Evolutionary conservation across 2,888 invertebrate species (phyloP).

Genomic region (Microctonus brassicae): DNA sequence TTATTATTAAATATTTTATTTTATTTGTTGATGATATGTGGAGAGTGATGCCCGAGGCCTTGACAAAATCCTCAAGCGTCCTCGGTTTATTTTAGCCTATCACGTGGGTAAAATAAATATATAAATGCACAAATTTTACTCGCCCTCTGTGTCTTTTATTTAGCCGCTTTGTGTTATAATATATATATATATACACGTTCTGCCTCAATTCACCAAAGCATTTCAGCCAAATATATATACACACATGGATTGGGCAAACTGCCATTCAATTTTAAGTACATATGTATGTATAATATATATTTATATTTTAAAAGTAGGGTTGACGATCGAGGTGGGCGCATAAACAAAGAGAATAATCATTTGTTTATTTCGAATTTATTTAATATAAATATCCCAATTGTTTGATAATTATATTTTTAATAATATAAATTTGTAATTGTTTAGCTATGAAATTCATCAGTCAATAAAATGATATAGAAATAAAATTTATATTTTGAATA

Average conservation of each 20-base stretch:
- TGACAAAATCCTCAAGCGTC: conserved; percentile 46
- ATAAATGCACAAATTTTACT: not conserved
- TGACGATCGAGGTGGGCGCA: not conserved
- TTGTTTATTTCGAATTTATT: not conserved
- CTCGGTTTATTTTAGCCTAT: conserved; percentile 46
- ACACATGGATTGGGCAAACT: conserved; percentile 38
- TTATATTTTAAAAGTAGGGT: conserved; percentile 32
- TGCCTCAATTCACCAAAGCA: not conserved
- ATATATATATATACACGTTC: too few relatives aligned
- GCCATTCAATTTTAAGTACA: conserved; percentile 40
- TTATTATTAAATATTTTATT: not conserved
- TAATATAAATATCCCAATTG: not conserved
- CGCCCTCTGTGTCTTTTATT: not conserved
- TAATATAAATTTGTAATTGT: too few relatives aligned
- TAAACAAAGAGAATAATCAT: not conserved
- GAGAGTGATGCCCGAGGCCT: conserved; percentile 49
- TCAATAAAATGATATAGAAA: too few relatives aligned
- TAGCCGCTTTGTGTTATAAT: conserved; percentile 1
- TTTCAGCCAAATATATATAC: conserved; percentile 9
- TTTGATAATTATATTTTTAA: too few relatives aligned
- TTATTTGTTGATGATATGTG: not conserved
- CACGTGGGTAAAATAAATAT: conserved; percentile 29
- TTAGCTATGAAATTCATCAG: too few relatives aligned
- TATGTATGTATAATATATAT: too few relatives aligned
- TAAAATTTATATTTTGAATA: too few relatives aligned